Conservation (phyloP, 2,888 invertebrate species). For the Ectemnius lituratus region DNA sequence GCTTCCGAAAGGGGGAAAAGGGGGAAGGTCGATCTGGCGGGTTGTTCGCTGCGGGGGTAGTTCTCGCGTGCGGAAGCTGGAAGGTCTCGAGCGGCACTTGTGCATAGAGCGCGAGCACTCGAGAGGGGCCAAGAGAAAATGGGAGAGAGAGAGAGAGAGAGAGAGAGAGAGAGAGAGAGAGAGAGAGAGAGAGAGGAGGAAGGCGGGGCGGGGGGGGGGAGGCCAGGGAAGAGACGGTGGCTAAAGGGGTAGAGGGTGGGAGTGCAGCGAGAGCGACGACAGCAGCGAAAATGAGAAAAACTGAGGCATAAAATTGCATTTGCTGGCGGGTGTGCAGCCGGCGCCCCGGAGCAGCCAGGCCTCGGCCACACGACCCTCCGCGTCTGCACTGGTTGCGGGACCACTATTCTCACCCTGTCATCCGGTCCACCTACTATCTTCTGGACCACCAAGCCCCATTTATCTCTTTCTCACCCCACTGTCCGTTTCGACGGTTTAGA, state of each 20-base stretch:
- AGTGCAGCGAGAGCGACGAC: conserved; percentile 21
- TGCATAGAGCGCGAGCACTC: conserved; percentile 9
- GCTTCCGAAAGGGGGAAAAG: conserved; percentile 6
- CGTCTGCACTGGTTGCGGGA: conserved; percentile 22
- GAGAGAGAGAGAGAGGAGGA: too few species aligned
- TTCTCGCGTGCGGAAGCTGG: conserved; percentile 34
- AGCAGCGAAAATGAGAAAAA: conserved; percentile 48
- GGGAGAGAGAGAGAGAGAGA: too few species aligned
- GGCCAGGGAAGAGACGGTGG: neutral
- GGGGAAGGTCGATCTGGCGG: conserved; percentile 23
- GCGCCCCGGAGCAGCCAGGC: conserved; percentile 31
- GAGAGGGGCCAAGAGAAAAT: too few species aligned
- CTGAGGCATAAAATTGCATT: conserved; percentile 64
- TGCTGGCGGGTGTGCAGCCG: conserved; percentile 26
- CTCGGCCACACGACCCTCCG: conserved; percentile 20
- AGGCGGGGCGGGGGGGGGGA: conserved; percentile 16
- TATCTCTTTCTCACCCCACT: too few species aligned
- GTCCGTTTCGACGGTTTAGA: too few species aligned
- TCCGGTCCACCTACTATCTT: too few species aligned
- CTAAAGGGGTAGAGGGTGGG: neutral
- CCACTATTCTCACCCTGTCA: neutral
- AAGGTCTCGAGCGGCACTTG: conserved; percentile 46
- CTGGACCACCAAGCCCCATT: too few species aligned
- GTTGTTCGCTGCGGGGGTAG: conserved; percentile 12
- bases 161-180: too few species aligned